A percentile compares a stretch with the other conserved stretches of the same genome.
Evolutionary conservation across 2,113 vertebrate species (phyloP).

Genomic region (Poecile atricapillus): DNA sequence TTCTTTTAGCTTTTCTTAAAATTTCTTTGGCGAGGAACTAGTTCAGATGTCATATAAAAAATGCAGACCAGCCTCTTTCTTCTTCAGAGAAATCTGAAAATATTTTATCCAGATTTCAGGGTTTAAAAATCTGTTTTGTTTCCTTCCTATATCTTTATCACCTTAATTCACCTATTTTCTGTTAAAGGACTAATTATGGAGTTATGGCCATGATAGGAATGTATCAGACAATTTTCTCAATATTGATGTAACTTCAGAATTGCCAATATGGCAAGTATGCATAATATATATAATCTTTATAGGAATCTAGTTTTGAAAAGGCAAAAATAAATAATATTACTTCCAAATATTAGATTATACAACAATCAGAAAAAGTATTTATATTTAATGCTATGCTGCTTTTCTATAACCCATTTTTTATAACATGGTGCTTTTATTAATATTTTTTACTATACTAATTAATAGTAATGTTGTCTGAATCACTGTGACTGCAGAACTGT

Average conservation of each 20-base stretch:
- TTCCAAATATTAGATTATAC: neutral
- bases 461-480: neutral
- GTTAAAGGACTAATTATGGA: neutral
- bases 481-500: neutral
- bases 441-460: neutral
- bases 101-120: neutral
- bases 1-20: neutral
- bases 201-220: neutral
- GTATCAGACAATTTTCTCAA: neutral
- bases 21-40: neutral
- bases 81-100: neutral
- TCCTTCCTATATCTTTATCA: neutral
- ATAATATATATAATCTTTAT: neutral
- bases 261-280: accelerated
- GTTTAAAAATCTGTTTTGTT: neutral
- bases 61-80: neutral
- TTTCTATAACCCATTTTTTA: neutral
- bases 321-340: neutral
- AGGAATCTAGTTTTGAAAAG: neutral
- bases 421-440: neutral
- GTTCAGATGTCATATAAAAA: neutral
- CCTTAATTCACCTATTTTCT: neutral
- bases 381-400: neutral
- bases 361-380: neutral
- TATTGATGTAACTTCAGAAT: neutral